A percentile compares a stretch with the other conserved stretches of the same genome.
Conservation (phyloP, 2,888 invertebrate genomes). For the Spatulosminthurus flaviceps region DNA sequence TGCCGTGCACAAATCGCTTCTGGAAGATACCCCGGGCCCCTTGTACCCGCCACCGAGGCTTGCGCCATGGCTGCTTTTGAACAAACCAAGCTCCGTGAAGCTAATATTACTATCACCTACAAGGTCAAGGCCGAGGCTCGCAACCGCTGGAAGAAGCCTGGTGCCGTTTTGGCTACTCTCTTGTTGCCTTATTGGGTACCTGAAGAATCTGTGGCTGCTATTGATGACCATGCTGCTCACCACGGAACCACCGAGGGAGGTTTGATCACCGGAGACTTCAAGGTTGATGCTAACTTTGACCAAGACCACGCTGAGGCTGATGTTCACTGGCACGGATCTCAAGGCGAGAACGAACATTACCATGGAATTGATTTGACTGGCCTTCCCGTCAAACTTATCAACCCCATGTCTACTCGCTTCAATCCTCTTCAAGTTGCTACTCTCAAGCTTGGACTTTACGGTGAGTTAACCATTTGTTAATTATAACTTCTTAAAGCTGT, state of each 20-base stretch:
- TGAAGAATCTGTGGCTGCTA: constrained; percentile 53
- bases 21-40: constrained; percentile 57
- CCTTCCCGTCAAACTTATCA: constrained; percentile 56
- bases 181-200: constrained; percentile 61
- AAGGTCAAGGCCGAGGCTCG: constrained; percentile 62
- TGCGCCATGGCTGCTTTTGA: constrained; percentile 61
- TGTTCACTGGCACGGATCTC: constrained; percentile 61
- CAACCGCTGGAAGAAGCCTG: constrained; percentile 62
- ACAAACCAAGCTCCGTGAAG: constrained; percentile 62
- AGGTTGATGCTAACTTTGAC: constrained; percentile 56
- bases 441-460: constrained; percentile 59
- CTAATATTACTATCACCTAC: constrained; percentile 63
- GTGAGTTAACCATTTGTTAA: constrained; percentile 46
- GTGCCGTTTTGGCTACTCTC: constrained; percentile 58
- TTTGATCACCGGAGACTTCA: constrained; percentile 56
- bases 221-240: constrained; percentile 51
- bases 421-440: constrained; percentile 52
- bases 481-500: background rate
- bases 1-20: constrained; percentile 56
- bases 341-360: constrained; percentile 62
- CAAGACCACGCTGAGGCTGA: constrained; percentile 57
- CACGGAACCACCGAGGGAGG: constrained; percentile 56
- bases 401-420: constrained; percentile 62
- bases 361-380: constrained; percentile 61
- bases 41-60: constrained; percentile 59